Base-by-base conservation (phyloP, 2,797 vertebrate species). In the Sebastes nivosus region DNA sequence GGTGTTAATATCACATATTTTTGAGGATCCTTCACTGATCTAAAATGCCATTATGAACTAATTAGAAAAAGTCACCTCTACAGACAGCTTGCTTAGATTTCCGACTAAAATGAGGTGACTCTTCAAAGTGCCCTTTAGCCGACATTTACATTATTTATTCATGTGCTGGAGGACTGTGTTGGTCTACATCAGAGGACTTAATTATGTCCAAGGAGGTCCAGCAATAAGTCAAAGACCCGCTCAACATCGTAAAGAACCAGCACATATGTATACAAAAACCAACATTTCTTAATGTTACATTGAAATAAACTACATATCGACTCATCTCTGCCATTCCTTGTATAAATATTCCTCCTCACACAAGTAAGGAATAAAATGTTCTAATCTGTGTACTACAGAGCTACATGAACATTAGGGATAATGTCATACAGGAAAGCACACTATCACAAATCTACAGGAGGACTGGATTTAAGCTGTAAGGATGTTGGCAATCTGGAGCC, bases 71-170 rank as follows among this genome's bases (percentile, higher is more conserved):
- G 60, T 65, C 64, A 46, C 67, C 32, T 30, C 50, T 24, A 8
- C 34, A 29, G 18, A 59, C 34, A n/a, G 30, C 27, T 70, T 60
- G 32, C n/a, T 73, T 68, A 3, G 13, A 71, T 66, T 72, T 72
- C 14, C 2, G 13, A 55, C 55, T 80, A 55, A 85, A 85, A 75
- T 63, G 50, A 82, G 68, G 65, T 8, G 74, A 79, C 71, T 74
- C 69, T 81, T 87, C 66, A 87, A 79, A 81, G 75, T 80, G 80
- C 64, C 82, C 87, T 89, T 90, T 87, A 73, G 67, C 66, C n/a
- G 36, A 84, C 77, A 87, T 90, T 86, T 82, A 82, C 79, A 83
- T 91, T 66, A 91, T 84, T 87, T 85, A 90, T 93, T 87, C 22
- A 92, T 89, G 73, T 59, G 79, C 70, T 75, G 14, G 54, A 76